Evolutionary conservation across 2,888 invertebrate species (phyloP).

Genomic region (Dasysyrphus albostriatus): DNA sequence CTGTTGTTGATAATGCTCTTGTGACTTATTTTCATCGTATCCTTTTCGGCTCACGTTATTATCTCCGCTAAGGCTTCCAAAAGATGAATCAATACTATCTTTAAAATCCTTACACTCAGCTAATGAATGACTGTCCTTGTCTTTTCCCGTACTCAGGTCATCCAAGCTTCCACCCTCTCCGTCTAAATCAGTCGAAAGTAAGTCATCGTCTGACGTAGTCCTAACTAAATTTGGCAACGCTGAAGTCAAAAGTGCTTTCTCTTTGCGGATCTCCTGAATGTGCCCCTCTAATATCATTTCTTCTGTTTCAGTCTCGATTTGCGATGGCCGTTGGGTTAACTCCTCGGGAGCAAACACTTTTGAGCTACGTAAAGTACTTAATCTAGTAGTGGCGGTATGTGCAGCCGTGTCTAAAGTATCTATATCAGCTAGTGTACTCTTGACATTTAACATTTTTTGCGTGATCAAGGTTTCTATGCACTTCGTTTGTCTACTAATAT

Average conservation of each 20-base stretch:
- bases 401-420: slow-evolving; percentile 94
- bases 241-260: slow-evolving; percentile 91
- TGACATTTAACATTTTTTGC: slow-evolving; percentile 93
- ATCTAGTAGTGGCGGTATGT: slow-evolving; percentile 91
- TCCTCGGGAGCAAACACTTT: slow-evolving; percentile 87
- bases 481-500: slow-evolving; percentile 94
- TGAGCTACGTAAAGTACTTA: slow-evolving; percentile 90
- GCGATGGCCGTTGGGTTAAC: slow-evolving; percentile 79
- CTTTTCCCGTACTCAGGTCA: slow-evolving; percentile 83
- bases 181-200: slow-evolving; percentile 91
- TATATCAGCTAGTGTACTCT: slow-evolving; percentile 94
- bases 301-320: slow-evolving; percentile 87
- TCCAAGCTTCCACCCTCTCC: slow-evolving; percentile 88
- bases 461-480: slow-evolving; percentile 95
- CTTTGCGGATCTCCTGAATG: slow-evolving; percentile 92
- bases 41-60: slow-evolving; percentile 44
- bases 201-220: slow-evolving; percentile 94
- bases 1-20: slow-evolving; percentile 41
- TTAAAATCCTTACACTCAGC: slow-evolving; percentile 76
- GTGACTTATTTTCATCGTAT: slow-evolving; percentile 54
- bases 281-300: slow-evolving; percentile 91
- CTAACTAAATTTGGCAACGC: slow-evolving; percentile 92
- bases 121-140: slow-evolving; percentile 77
- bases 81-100: slow-evolving; percentile 77
- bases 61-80: slow-evolving; percentile 75